Evolutionary conservation across 1,140 invertebrate species (phyloP).

Genomic region (Heterodera schachtii): DNA sequence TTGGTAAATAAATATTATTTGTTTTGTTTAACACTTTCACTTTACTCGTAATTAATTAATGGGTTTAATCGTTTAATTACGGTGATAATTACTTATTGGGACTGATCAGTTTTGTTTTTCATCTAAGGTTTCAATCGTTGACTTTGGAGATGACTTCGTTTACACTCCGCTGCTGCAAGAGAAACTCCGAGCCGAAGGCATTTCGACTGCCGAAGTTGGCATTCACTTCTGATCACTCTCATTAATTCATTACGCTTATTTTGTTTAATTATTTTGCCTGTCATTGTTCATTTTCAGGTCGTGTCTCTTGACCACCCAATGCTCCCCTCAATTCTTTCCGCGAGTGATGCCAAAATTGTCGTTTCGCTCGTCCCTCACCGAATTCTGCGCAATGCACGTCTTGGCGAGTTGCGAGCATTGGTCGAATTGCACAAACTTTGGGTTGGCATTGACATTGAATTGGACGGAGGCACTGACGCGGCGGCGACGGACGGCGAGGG

Average conservation of each 20-base stretch:
- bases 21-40: too few relatives aligned
- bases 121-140: conserved; percentile 44
- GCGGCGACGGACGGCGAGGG: neutral
- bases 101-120: too few relatives aligned
- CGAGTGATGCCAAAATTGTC: conserved; percentile 50
- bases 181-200: conserved; percentile 34
- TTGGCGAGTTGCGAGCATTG: neutral
- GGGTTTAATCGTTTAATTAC: too few relatives aligned
- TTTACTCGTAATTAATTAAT: too few relatives aligned
- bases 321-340: conserved; percentile 38
- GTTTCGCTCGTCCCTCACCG: conserved; percentile 50
- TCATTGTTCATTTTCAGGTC: too few relatives aligned
- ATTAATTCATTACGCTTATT: too few relatives aligned
- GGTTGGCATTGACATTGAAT: conserved; percentile 27
- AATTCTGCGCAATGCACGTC: neutral
- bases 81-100: too few relatives aligned
- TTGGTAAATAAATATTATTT: conserved; percentile 28
- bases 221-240: neutral
- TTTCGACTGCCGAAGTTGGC: conserved; percentile 50
- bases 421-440: conserved; percentile 26
- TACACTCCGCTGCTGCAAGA: conserved; percentile 36
- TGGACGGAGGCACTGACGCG: conserved; percentile 6
- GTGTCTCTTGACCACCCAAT: conserved; percentile 41
- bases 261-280: neutral
- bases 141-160: conserved; percentile 40